Evolutionary conservation across 1,140 invertebrate species (phyloP).

Genomic region (Bombus breviceps): DNA sequence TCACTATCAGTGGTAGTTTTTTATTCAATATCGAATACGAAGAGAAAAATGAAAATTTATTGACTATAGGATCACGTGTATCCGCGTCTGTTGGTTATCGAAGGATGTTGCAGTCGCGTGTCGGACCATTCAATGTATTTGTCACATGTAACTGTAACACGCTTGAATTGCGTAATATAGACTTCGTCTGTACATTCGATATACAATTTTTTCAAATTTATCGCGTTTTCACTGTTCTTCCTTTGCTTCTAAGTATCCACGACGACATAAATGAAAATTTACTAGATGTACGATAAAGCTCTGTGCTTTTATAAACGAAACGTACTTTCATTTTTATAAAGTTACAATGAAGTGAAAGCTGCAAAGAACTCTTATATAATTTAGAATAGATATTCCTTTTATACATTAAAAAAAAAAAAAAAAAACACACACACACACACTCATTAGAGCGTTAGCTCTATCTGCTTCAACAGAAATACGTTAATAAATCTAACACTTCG

Average conservation of each 20-base stretch:
- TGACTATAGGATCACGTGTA: not conserved
- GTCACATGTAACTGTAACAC: slow-evolving; percentile 7
- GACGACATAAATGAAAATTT: not conserved
- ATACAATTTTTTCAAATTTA: not conserved
- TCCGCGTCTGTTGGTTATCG: slow-evolving; percentile 9
- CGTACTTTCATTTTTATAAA: not conserved
- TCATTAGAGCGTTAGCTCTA: not conserved
- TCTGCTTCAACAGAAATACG: not conserved
- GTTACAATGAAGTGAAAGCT: too few species aligned
- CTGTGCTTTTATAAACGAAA: not conserved
- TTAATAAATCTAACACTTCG: not conserved
- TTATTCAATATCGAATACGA: slow-evolving; percentile 15
- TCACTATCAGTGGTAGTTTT: not conserved
- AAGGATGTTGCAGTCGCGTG: slow-evolving; percentile 10
- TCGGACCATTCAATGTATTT: slow-evolving; percentile 16
- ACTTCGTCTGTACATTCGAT: not conserved
- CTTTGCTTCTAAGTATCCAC: not conserved
- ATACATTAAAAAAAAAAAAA: not conserved
- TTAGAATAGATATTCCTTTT: too few species aligned
- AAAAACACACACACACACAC: not conserved
- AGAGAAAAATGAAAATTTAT: slow-evolving; percentile 17
- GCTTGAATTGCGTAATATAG: slow-evolving; percentile 14
- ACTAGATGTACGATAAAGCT: not conserved
- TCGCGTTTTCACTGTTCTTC: not conserved
- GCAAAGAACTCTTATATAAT: too few species aligned